Evolutionary conservation across 2,113 vertebrate genomes (phyloP), one percentile per base, ranked within the genome.

Genomic region (Thunnus maccoyii): DNA sequence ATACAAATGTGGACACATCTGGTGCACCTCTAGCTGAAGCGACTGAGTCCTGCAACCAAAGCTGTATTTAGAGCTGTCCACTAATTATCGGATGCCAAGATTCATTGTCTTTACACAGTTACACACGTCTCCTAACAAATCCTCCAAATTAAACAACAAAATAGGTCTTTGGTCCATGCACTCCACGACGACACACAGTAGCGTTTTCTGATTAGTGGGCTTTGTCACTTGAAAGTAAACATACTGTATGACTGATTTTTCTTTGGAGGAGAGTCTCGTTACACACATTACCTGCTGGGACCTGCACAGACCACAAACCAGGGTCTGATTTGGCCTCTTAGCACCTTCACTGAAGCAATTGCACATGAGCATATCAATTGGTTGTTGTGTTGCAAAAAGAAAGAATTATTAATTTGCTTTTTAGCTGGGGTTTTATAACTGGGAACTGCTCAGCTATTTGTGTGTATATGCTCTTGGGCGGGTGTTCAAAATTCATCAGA

Each of bases 1-100:
- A 41, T 60, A 36, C 58, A 61, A 71, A 78, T 60, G 20, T 27
- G 61, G 17, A 65, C 56, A 82, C 65, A 57, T 73, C 62, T 71
- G 81, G 67, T 48, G 16, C 0, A n/a, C 18, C 15, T 60, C 13
- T 11, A 61, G n/a, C 70, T 46, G 62, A 62, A 52, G 55, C 68
- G 51, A 55, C 11, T 2, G 41, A 18, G 20, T 27, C 57, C 27
- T 54, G 46, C 20, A 51, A 30, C 17, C 48, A 52, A 70, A 65
- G 73, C 44, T 65, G 36, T 15, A 61, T 73, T 48, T 56, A 27
- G 22, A 56, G 14, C 2, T 46, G 22, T 20, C 44, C 5, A 41
- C 22, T 58, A 54, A 81, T 56, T 50, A 72, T 51, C 20, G 3
- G 58, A 67, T 30, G 16, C 25, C 16, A 30, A 3, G 64, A 84